Evolutionary conservation across 2,797 vertebrate genomes (phyloP), one percentile per base, ranked within the genome.

Genomic region (Valencia hispanica): DNA sequence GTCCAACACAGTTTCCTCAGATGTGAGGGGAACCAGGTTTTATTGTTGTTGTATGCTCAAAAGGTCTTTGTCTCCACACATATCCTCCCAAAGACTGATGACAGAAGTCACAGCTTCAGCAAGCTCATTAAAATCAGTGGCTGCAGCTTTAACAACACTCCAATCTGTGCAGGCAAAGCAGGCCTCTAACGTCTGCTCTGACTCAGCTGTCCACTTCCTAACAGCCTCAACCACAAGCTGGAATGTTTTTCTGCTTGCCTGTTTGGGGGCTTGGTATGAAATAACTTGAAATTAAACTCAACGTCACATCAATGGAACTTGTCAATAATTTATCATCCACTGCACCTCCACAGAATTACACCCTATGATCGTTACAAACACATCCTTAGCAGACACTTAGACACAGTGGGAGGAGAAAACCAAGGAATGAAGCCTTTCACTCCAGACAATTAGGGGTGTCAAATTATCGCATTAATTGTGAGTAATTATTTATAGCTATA

Each of bases 261-360:
- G 85, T 87, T 81, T 77, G 82, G 78, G 0, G 2, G 59, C 65
- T 69, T 20, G 59, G 75, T 50, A 75, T 80, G 75, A 41, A 68
- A 66, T 47, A 71, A 71, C 68, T 81, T 70, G 39, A 79, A 87
- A n/a, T 79, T 36, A 69, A 74, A 75, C 32, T 63, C 72, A 72
- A 74, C 68, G 89, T 84, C 75, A 81, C 73, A 50, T 2, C 20
- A 74, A 74, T 69, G 78, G 82, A 85, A 80, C 9, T 8, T 70
- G 77, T 72, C 69, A 73, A 79, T 78, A 14, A 68, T 78, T 68
- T 47, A 72, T 79, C 68, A 72, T 82, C 59, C 36, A 1, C 27
- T 53, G 66, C 48, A 30, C 48, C 70, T 45, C 61, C 27, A 27
- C 22, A 17, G 39, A 39, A 75, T 72, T 82, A 66, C 20, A 74